These are phyloP conservation scores for Neodiprion fabricii DNA, from an alignment of 1,140 invertebrate species.

Conservation along the genomic window DNA sequence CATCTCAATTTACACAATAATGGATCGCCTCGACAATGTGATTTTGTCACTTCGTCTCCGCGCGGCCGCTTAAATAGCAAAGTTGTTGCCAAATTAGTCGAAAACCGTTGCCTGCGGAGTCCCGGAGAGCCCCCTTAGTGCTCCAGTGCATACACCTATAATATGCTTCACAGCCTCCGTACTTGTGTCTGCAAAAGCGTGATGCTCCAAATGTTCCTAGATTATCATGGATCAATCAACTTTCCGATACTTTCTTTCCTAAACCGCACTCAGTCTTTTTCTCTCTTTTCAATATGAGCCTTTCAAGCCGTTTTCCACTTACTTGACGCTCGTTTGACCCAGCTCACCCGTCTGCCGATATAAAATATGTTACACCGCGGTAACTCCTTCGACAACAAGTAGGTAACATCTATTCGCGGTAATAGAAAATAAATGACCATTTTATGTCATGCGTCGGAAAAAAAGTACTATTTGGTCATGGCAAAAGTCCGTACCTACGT, in stretches of 20 bases:
- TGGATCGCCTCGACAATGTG: conserved; percentile 22
- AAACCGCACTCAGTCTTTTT: too few relatives aligned
- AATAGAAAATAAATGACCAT: neutral
- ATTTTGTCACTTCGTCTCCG: neutral
- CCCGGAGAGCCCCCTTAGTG: neutral
- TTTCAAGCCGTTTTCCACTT: too few relatives aligned
- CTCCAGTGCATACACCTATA: conserved; percentile 1
- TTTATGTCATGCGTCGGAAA: neutral
- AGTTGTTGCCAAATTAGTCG: conserved; percentile 51
- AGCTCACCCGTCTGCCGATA: too few relatives aligned
- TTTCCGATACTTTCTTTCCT: neutral
- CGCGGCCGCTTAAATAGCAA: conserved; percentile 39
- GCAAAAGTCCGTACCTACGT: neutral
- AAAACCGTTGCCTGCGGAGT: conserved; percentile 45
- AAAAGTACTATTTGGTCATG: neutral
- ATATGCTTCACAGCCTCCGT: neutral
- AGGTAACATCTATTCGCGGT: neutral
- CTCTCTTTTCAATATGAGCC: too few relatives aligned
- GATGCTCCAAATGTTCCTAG: conserved; percentile 21
- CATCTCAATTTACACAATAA: conserved; percentile 59
- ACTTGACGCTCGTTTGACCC: too few relatives aligned
- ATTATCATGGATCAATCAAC: neutral
- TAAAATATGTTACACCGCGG: neutral
- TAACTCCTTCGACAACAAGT: neutral
- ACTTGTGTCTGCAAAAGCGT: conserved; percentile 36